Percentiles rank a stretch among this genome's conserved stretches.
phyloP scores from a whole-genome alignment of 2,797 vertebrate genomes.

The Falco cherrug region DNA sequence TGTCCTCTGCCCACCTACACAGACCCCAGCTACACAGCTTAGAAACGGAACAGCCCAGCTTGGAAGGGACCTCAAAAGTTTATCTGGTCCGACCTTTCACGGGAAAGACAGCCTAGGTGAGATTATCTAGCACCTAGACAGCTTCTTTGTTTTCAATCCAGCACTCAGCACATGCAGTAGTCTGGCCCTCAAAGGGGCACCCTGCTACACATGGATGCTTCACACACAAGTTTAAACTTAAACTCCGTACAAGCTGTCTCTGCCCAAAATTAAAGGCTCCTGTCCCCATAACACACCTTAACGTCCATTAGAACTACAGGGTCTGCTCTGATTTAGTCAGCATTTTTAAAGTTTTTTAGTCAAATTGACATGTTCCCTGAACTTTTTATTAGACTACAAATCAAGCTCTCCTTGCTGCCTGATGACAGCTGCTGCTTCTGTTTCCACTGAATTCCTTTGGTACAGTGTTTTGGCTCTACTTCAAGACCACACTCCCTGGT shows the following conservation, averaged over 20 bases:
- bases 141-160: neutral
- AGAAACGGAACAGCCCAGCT: neutral
- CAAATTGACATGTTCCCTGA: neutral
- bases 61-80: neutral
- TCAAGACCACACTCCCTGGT: neutral
- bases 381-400: neutral
- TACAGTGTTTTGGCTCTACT: neutral
- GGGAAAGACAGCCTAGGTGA: neutral
- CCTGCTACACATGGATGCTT: neutral
- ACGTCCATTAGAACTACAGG: neutral
- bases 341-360: neutral
- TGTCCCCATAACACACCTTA: neutral
- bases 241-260: neutral
- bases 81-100: neutral
- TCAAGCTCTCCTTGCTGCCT: neutral
- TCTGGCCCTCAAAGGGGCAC: neutral
- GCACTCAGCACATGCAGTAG: neutral
- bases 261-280: neutral
- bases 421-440: neutral
- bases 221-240: neutral
- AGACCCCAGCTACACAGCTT: neutral
- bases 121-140: neutral
- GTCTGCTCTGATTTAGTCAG: neutral
- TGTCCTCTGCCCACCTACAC: neutral
- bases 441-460: neutral